Base-by-base conservation (phyloP, 2,797 vertebrate species). In the Danio jaintianensis region DNA sequence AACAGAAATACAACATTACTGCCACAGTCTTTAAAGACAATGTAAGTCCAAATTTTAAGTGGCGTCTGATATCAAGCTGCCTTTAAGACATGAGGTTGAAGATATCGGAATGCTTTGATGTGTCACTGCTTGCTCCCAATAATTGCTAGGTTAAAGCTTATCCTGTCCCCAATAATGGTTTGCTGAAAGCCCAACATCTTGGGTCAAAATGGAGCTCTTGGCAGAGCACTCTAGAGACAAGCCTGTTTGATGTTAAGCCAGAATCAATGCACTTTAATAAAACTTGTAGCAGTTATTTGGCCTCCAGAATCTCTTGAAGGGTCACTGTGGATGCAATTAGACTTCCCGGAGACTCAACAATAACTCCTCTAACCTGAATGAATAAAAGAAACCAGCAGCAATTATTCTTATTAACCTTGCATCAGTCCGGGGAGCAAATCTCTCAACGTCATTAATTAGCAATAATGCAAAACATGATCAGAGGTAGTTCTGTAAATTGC, bases 231-330 rank as follows among this genome's bases (percentile, higher is more conserved):
- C 48, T 16, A 55, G 38, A 76, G 58, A 70, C 67, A 70, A 83
- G 42, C 42, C 53, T 82, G 45, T 55, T 61, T 79, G 40, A 50
- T 38, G 66, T 40, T 45, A 18, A 52, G 20, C 18, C 84, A 71
- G 29, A 64, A 83, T 83, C 70, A 75, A 79, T 83, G 75, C 45
- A 47, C 52, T 71, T 38, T 83, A 43, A n/a, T 53, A 61, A 52
- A 74, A 42, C 52, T 45, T 64, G 52, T 53, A 6, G 29, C 16
- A 76, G 18, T 80, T 75, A 67, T 55, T 81, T 75, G 15, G 61
- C 42, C 52, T 50, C 38, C 42, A 43, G 38, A 63, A 70, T 20
- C 16, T 18, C 20, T 56, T 6, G 10, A 8, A 29, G 18, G 40
- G 61, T 62, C 55, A 62, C 47, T 20, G 4, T 29, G 20, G 56